These are phyloP conservation scores for Eudasyphora cyanicolor DNA, from an alignment of 2,888 invertebrate genomes.

Conservation along the genomic window DNA sequence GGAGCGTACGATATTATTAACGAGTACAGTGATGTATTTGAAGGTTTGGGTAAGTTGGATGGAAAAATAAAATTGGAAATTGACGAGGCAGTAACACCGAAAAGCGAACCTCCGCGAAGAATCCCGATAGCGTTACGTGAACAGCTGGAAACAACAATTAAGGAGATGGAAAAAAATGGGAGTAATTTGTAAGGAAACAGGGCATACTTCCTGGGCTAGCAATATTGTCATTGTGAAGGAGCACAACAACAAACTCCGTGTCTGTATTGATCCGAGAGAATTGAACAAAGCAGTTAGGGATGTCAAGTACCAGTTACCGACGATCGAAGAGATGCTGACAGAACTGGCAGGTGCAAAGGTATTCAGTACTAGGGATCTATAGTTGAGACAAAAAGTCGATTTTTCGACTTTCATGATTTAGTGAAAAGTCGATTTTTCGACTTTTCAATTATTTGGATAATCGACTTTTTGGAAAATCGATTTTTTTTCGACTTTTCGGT, in stretches of 20 bases:
- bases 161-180: background rate
- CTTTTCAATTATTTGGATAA: no score
- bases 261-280: conserved; percentile 7
- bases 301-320: conserved; percentile 24
- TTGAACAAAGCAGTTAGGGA: conserved; percentile 8
- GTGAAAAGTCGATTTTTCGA: no score
- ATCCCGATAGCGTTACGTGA: background rate
- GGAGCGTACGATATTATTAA: conserved; percentile 9
- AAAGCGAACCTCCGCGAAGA: no score
- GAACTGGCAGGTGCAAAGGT: background rate
- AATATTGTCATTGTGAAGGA: conserved; percentile 27
- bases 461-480: no score
- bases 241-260: background rate
- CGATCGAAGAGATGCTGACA: background rate
- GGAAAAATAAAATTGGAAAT: conserved; percentile 12
- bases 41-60: conserved; percentile 1
- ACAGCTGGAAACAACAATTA: conserved; percentile 5
- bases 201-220: conserved; percentile 10
- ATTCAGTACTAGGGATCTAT: conserved; percentile 4
- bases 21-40: conserved; percentile 17
- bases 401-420: no score
- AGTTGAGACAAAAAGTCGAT: no score
- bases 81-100: background rate
- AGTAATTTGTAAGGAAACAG: conserved; percentile 22
- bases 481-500: no score